These are phyloP conservation scores for Calyptommatus sinebrachiatus DNA, from an alignment of 2,113 vertebrate species.

Conservation along the genomic window DNA sequence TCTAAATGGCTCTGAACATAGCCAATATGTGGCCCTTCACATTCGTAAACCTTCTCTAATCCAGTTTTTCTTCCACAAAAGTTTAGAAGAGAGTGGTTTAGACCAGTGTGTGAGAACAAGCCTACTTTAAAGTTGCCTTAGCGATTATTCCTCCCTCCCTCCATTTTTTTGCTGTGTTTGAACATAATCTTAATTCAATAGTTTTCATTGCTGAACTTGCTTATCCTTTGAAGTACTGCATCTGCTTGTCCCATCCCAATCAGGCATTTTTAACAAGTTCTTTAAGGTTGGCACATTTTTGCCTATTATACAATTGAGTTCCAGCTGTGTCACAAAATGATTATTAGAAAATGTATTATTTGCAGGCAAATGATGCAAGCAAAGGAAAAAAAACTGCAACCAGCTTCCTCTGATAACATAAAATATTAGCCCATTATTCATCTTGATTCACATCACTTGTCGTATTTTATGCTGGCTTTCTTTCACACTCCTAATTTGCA, in stretches of 20 bases:
- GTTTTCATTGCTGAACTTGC: constrained; percentile 62
- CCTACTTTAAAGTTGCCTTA: too few relatives aligned
- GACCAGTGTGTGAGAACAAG: too few relatives aligned
- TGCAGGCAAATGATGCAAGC: constrained; percentile 57
- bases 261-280: constrained; percentile 64
- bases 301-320: constrained; percentile 62
- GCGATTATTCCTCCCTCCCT: too few relatives aligned
- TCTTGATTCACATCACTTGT: constrained; percentile 47
- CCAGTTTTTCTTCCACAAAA: too few relatives aligned
- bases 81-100: too few relatives aligned
- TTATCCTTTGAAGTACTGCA: constrained; percentile 62
- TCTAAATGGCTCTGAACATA: too few relatives aligned
- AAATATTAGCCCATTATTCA: constrained; percentile 69
- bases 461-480: constrained; percentile 30
- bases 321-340: constrained; percentile 62
- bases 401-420: constrained; percentile 54
- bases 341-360: constrained; percentile 62
- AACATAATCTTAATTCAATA: neutral
- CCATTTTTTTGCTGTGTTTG: too few relatives aligned
- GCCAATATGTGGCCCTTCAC: too few relatives aligned
- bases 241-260: constrained; percentile 57
- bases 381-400: constrained; percentile 30
- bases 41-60: too few relatives aligned
- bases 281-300: constrained; percentile 62
- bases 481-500: constrained; percentile 40